phyloP scores from a whole-genome alignment of 1,140 invertebrate species.

The Notospermus geniculatus region DNA sequence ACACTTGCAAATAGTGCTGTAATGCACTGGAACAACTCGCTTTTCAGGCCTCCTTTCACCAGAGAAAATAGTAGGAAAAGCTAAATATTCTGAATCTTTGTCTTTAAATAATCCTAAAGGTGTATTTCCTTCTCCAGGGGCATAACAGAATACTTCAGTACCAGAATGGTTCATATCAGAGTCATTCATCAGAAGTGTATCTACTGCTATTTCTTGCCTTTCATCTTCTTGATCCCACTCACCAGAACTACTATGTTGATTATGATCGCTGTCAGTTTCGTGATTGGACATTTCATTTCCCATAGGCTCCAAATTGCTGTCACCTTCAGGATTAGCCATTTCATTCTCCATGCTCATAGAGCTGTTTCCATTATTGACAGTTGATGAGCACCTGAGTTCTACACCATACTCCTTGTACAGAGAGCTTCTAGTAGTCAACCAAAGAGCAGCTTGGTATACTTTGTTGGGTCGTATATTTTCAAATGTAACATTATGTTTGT shows the following conservation, averaged over 20 bases:
- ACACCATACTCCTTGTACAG: too few species aligned
- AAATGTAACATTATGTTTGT: constrained; percentile 18
- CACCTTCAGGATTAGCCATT: too few species aligned
- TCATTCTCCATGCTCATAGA: too few species aligned
- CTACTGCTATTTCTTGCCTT: background rate
- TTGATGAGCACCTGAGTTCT: too few species aligned
- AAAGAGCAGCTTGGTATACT: background rate
- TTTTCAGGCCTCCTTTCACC: constrained; percentile 19
- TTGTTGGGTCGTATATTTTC: constrained; percentile 21
- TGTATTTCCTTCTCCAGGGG: constrained; percentile 23
- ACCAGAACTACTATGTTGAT: too few species aligned
- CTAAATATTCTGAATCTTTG: constrained; percentile 21
- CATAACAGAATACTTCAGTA: constrained; percentile 22
- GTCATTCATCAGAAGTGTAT: too few species aligned
- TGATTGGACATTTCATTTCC: too few species aligned
- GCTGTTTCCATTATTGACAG: too few species aligned
- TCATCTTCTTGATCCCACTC: background rate
- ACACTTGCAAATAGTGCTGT: constrained; percentile 25
- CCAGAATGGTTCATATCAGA: background rate
- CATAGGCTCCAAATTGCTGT: too few species aligned
- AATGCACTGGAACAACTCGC: constrained; percentile 14
- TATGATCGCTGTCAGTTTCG: too few species aligned
- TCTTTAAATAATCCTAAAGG: constrained; percentile 23
- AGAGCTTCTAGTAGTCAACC: background rate
- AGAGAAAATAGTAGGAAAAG: constrained; percentile 27